phyloP scores from a whole-genome alignment of 1,140 invertebrate species.

The Anoplophora glabripennis region DNA sequence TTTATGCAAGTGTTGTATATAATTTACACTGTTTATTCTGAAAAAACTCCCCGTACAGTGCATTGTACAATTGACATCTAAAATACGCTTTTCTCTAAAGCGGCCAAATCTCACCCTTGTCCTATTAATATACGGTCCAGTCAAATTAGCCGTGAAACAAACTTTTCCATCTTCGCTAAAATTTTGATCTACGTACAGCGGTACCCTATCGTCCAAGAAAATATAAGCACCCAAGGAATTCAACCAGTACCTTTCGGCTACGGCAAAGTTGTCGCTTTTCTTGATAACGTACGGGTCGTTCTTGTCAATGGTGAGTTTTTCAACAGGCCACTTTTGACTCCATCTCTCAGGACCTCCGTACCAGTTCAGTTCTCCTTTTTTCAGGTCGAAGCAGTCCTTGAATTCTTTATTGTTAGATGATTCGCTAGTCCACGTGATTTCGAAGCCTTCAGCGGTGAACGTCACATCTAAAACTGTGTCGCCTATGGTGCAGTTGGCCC shows the following conservation, averaged over 20 bases:
- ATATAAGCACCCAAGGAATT: slow-evolving; percentile 66
- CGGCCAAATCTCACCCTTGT: slow-evolving; percentile 8
- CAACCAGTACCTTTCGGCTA: slow-evolving; percentile 75
- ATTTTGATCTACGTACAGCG: slow-evolving; percentile 73
- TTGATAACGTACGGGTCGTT: slow-evolving; percentile 57
- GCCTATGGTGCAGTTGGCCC: too few relatives aligned
- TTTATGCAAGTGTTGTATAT: too few relatives aligned
- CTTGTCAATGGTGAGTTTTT: slow-evolving; percentile 56
- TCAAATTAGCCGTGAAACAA: slow-evolving; percentile 31
- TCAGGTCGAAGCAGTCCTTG: slow-evolving; percentile 20
- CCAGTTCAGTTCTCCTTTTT: slow-evolving; percentile 15
- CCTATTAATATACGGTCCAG: slow-evolving; percentile 26
- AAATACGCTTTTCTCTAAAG: too few relatives aligned
- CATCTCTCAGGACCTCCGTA: slow-evolving; percentile 26
- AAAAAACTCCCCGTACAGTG: too few relatives aligned
- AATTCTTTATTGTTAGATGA: slow-evolving; percentile 2
- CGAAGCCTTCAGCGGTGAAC: slow-evolving; percentile 7
- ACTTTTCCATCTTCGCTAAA: slow-evolving; percentile 52
- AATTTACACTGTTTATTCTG: too few relatives aligned
- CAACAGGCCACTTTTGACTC: slow-evolving; percentile 58
- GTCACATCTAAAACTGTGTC: background rate
- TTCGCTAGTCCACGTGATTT: slow-evolving; percentile 15
- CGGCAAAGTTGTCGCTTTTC: slow-evolving; percentile 60
- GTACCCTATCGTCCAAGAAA: slow-evolving; percentile 59
- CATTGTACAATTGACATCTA: too few relatives aligned